These are phyloP conservation scores for Sander vitreus DNA, from an alignment of 2,113 vertebrate species.

Conservation along the genomic window DNA sequence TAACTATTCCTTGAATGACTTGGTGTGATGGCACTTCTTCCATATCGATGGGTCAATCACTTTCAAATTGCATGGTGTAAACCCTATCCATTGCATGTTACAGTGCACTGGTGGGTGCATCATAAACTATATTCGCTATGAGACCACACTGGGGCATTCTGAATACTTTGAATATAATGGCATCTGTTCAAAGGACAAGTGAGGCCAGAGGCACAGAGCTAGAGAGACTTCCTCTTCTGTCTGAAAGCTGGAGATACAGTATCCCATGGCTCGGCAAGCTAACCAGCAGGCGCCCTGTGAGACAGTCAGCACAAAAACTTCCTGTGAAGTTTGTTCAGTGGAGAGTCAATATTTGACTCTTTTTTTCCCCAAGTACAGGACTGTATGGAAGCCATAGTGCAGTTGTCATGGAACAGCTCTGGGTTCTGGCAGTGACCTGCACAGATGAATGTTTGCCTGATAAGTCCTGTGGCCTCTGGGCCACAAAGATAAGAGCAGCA, in stretches of 20 bases:
- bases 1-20: neutral
- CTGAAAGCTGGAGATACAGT: slow-evolving; percentile 46
- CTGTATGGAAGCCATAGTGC: slow-evolving; percentile 25
- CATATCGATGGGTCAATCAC: too few species aligned
- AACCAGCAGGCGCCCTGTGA: slow-evolving; percentile 20
- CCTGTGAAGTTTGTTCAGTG: slow-evolving; percentile 58
- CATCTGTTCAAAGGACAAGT: slow-evolving; percentile 38
- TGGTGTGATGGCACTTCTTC: neutral
- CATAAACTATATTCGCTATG: neutral
- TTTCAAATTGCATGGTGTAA: neutral
- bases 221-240: slow-evolving; percentile 17
- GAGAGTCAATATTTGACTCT: slow-evolving; percentile 59
- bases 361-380: neutral
- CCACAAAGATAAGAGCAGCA: slow-evolving; percentile 68
- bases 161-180: slow-evolving; percentile 14
- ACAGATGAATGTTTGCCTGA: slow-evolving; percentile 60
- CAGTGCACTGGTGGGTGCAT: neutral
- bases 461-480: slow-evolving; percentile 69
- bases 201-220: slow-evolving; percentile 27
- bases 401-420: slow-evolving; percentile 30
- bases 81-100: neutral
- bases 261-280: neutral
- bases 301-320: slow-evolving; percentile 32
- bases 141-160: neutral
- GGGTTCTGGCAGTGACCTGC: slow-evolving; percentile 51